Conservation (phyloP, 2,888 invertebrate species). For the Stegophylla sp. region DNA sequence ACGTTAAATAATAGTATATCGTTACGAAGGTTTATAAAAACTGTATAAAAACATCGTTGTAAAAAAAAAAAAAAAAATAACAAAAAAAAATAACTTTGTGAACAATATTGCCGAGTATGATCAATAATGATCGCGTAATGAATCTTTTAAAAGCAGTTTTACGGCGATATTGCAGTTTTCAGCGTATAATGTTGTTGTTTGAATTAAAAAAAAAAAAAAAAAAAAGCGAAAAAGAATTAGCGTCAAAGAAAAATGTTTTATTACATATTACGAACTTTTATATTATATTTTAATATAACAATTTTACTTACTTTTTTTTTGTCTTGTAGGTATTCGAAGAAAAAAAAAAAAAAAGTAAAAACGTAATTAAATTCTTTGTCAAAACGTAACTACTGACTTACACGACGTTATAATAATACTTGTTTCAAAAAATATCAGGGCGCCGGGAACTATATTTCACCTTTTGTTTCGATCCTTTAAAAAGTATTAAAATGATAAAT, state of each 20-base stretch:
- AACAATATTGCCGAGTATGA: not conserved
- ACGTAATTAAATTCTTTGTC: not conserved
- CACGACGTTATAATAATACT: not conserved
- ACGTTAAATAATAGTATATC: no score
- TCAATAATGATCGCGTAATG: not conserved
- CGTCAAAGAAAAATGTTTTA: not conserved
- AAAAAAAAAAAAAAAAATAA: no score
- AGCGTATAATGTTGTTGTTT: not conserved
- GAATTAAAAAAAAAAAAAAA: not conserved
- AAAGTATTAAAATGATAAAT: slow-evolving; percentile 52
- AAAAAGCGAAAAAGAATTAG: not conserved
- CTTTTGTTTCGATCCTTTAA: slow-evolving; percentile 45
- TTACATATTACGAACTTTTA: not conserved
- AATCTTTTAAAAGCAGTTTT: not conserved
- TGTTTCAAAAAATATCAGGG: not conserved
- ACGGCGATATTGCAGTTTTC: not conserved
- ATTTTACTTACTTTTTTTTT: not conserved
- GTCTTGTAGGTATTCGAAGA: not conserved
- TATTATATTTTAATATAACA: not conserved
- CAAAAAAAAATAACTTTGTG: no score
- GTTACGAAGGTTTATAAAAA: no score
- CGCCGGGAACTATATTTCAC: slow-evolving; percentile 4
- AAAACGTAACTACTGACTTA: not conserved
- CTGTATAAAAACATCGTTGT: no score
- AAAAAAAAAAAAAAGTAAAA: not conserved